Percentiles rank a stretch among this genome's conserved stretches.
Conservation (phyloP, 2,113 vertebrate species). For the Gallinago undulata region DNA sequence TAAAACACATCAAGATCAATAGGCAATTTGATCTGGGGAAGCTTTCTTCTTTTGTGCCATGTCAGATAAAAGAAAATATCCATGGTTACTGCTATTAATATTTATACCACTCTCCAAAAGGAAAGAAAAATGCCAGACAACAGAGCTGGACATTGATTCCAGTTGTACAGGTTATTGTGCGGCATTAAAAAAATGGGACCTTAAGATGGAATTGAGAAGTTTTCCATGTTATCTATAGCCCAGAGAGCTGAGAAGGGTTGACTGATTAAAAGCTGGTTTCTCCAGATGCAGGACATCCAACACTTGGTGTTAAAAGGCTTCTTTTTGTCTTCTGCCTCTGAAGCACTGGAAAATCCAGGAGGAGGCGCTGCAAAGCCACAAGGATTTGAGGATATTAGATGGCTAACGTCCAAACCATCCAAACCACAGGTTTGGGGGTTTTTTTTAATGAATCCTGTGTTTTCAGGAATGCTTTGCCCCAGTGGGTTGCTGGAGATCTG, state of each 20-base stretch:
- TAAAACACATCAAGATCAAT: neutral
- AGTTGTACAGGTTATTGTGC: neutral
- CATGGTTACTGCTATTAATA: slow-evolving; percentile 33
- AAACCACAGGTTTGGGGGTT: neutral
- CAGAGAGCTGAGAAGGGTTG: neutral
- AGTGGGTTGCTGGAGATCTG: neutral
- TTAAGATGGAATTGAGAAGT: neutral
- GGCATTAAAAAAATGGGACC: neutral
- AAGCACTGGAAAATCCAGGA: neutral
- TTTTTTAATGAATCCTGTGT: neutral
- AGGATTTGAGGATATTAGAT: neutral
- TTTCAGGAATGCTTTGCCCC: neutral
- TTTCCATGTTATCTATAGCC: neutral
- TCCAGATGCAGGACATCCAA: neutral
- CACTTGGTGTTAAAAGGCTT: neutral
- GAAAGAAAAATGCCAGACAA: neutral
- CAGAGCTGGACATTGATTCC: neutral
- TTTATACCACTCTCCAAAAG: slow-evolving; percentile 1
- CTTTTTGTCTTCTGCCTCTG: neutral
- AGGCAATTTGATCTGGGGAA: slow-evolving; percentile 2
- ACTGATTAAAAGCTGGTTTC: neutral
- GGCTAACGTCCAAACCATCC: neutral
- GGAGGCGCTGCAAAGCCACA: neutral
- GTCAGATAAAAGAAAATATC: slow-evolving; percentile 39
- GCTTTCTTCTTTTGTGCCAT: slow-evolving; percentile 23